phyloP scores from a whole-genome alignment of 2,888 invertebrate genomes.

The Heteromyza rotundicornis region DNA sequence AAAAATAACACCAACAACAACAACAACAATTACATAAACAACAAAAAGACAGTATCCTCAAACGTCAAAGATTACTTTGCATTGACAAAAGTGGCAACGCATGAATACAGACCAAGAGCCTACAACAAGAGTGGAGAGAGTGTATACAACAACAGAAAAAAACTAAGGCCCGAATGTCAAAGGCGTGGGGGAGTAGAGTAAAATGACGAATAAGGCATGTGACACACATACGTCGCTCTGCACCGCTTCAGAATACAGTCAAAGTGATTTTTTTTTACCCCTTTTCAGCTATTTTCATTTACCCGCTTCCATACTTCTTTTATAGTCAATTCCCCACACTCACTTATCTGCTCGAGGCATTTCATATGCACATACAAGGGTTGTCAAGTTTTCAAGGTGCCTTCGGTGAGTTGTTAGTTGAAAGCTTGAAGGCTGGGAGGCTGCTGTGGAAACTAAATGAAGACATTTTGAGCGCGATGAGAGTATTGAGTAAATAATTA shows the following conservation, averaged over 20 bases:
- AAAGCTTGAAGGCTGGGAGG: too few species aligned
- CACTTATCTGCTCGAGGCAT: too few species aligned
- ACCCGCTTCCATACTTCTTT: too few species aligned
- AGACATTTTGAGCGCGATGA: too few species aligned
- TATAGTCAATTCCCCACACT: not conserved
- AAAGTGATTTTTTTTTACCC: not conserved
- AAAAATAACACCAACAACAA: conserved; percentile 10
- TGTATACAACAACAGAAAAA: not conserved
- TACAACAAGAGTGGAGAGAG: not conserved
- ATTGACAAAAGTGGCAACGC: conserved; percentile 24
- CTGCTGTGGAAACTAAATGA: too few species aligned
- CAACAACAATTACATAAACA: conserved; percentile 29
- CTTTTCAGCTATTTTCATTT: not conserved
- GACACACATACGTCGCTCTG: not conserved
- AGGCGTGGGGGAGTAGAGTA: not conserved
- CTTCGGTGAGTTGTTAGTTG: too few species aligned
- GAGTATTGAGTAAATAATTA: too few species aligned
- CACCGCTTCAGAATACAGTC: too few species aligned
- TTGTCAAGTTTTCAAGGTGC: not conserved
- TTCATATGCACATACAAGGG: too few species aligned
- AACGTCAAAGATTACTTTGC: conserved; percentile 14
- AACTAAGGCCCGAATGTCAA: not conserved
- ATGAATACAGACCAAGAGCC: not conserved
- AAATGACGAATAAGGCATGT: not conserved
- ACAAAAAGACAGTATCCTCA: conserved; percentile 12